Evolutionary conservation across 2,113 vertebrate species (phyloP).

Genomic region (Phylloscopus whistleri): DNA sequence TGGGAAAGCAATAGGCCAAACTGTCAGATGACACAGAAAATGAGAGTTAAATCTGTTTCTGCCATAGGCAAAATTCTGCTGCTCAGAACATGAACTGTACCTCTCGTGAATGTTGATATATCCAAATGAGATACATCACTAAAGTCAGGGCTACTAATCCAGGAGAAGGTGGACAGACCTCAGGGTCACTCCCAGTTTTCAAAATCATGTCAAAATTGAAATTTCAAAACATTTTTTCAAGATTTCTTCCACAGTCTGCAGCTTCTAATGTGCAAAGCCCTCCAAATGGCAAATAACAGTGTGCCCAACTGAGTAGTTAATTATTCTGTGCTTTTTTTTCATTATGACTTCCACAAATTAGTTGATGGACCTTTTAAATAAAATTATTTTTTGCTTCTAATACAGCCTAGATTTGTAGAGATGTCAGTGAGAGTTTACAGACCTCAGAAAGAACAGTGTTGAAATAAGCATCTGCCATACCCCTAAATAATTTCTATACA

Average conservation of each 20-base stretch:
- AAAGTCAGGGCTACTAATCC: neutral
- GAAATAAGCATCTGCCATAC: neutral
- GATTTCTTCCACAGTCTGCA: neutral
- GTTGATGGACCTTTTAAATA: neutral
- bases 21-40: neutral
- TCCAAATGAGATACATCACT: neutral
- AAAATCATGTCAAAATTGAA: neutral
- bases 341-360: neutral
- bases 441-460: neutral
- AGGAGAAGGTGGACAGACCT: neutral
- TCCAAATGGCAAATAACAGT: neutral
- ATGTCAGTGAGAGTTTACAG: neutral
- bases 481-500: neutral
- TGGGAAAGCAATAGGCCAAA: neutral
- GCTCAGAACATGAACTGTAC: neutral
- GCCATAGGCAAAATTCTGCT: neutral
- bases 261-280: neutral
- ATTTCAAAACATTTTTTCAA: neutral
- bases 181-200: neutral
- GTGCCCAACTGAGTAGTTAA: neutral
- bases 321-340: neutral
- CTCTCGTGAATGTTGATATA: neutral
- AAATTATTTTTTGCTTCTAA: neutral
- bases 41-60: neutral
- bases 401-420: neutral